phyloP scores from a whole-genome alignment of 2,113 vertebrate genomes.

The Nanorana parkeri region DNA sequence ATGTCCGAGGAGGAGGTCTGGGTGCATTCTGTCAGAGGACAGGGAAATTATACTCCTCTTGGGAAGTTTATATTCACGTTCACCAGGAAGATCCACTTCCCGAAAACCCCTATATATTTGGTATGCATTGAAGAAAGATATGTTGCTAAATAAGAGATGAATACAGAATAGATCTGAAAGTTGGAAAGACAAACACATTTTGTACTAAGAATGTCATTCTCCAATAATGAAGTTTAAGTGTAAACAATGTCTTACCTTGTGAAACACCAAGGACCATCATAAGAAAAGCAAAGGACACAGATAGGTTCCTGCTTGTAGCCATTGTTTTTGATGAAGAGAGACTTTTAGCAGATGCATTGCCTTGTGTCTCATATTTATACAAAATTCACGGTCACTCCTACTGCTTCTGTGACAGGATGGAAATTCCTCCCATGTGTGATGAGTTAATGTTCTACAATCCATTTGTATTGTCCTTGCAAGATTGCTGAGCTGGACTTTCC shows the following conservation, averaged over 20 bases:
- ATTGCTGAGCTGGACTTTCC: conserved; percentile 10
- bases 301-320: not conserved
- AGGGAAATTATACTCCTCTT: too few relatives aligned
- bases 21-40: too few relatives aligned
- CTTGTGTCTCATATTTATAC: not conserved
- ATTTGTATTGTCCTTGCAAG: not conserved
- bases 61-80: too few relatives aligned
- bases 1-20: too few relatives aligned
- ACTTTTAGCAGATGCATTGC: too few relatives aligned
- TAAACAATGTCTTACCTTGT: not conserved
- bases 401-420: not conserved
- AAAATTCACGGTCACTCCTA: not conserved
- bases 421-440: not conserved
- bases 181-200: too few relatives aligned
- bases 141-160: too few relatives aligned
- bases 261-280: not conserved
- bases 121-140: too few relatives aligned
- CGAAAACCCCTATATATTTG: too few relatives aligned
- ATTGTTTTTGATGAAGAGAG: not conserved
- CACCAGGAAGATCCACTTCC: too few relatives aligned
- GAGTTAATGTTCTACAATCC: not conserved
- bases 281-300: not conserved
- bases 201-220: too few relatives aligned
- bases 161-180: too few relatives aligned
- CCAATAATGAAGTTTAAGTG: not conserved